Evolutionary conservation across 35 echinoderm and acorn worm species (phyloP), one percentile per base, ranked within the genome.

Genomic region (Heliocidaris tuberculata): DNA sequence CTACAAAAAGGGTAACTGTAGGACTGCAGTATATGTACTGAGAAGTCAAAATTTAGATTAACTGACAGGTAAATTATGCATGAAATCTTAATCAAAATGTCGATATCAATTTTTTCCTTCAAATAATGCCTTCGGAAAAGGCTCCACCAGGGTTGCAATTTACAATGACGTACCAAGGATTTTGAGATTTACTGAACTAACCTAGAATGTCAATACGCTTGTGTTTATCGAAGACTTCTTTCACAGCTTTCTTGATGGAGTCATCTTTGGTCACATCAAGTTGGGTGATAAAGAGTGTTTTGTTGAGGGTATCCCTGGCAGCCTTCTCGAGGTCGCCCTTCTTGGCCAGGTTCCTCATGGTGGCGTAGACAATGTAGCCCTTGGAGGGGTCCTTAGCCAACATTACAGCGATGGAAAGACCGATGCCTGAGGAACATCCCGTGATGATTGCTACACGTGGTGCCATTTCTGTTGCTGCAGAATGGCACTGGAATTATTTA

Each of bases 181-280:
- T 15, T 12, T 15, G 12, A 60, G 7, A 78, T n/a, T 27, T 5
- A 19, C 65, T n/a, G 27, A 21, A 78, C 54, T 95, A 92, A 95
- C 95, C 95, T 9, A 95, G 70, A 2, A 95, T 65, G 59, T 95
- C 95, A 61, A 95, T 92, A 24, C 88, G 35, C 31, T 88, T 88
- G 49, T 95, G 85, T 31, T 95, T 88, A 10, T 56, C 30, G 35
- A 95, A 32, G 30, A 95, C 60, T 13, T 93, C 70, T 27, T 92
- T 87, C 15, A 95, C 52, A 12, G 60, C 47, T 27, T 29, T 17
- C 52, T 49, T 93, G 12, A 95, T 78, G 30, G 89, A 47, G 15
- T 95, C 95, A 8, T 93, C 50, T 48, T 85, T 95, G 59, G 87
- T 95, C 50, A 95, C 95, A 56, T 95, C 95, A 2, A 95, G 95